Evolutionary conservation across 2,888 invertebrate species (phyloP).

Genomic region (Pyrrhosoma nymphula): DNA sequence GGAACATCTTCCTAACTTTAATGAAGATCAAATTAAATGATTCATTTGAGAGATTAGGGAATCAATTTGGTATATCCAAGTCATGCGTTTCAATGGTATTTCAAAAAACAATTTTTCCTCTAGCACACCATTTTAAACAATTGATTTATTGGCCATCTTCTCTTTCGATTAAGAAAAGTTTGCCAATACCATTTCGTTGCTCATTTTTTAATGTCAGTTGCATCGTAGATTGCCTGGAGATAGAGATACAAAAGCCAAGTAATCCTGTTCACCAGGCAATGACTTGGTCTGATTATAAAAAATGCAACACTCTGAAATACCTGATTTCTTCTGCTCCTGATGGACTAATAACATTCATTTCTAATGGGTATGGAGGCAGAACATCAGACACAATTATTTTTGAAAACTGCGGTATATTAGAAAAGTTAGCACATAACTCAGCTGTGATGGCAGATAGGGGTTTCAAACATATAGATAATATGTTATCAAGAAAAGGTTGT

Average conservation of each 20-base stretch:
- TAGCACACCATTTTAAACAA: constrained; percentile 2
- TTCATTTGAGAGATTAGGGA: constrained; percentile 10
- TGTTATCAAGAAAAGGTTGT: not conserved
- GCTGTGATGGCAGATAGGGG: constrained; percentile 47
- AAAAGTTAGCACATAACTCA: not conserved
- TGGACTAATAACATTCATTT: constrained; percentile 3
- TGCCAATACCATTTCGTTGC: not conserved
- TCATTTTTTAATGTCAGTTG: not conserved
- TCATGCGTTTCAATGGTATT: not conserved
- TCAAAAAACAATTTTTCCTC: constrained; percentile 18
- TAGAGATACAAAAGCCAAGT: constrained; percentile 28
- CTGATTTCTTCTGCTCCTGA: constrained; percentile 6
- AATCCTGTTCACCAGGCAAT: not conserved
- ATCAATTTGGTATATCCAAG: not conserved
- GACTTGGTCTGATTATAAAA: constrained; percentile 39
- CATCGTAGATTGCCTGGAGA: constrained; percentile 34
- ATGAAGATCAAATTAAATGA: constrained; percentile 18
- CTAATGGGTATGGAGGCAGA: constrained; percentile 40
- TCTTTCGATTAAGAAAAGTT: not conserved
- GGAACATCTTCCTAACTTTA: not conserved
- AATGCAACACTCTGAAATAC: constrained; percentile 25
- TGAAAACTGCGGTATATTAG: not conserved
- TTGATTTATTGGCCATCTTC: constrained; percentile 2
- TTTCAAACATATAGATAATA: constrained; percentile 2
- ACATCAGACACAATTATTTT: not conserved